Evolutionary conservation across 2,113 vertebrate species (phyloP), one percentile per base, ranked within the genome.

Genomic region (Oophaga pumilio): DNA sequence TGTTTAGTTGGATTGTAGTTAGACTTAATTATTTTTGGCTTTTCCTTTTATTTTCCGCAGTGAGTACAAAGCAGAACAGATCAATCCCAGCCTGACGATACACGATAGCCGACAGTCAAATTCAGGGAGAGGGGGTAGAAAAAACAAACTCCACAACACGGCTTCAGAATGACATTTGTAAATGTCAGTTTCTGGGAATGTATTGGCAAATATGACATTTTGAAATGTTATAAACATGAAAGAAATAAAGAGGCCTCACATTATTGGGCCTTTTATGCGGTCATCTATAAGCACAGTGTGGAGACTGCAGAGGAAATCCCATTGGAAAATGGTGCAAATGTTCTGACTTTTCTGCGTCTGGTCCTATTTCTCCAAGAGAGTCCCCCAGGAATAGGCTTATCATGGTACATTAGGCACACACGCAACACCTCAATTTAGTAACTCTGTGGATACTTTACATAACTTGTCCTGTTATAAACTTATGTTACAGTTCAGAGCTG

Each of bases 181-280:
- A 74, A 74, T 74, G 71, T 74, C 71, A 74, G 28, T 71, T 18
- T 71, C 68, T 14, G 0, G 26, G 28, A 33, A 33, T 71, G 1
- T 74, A 50, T 74, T 50, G 33, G 71, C 71, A 43, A 49, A 74
- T 74, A 50, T 50, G 71, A 74, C 71, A 74, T 74, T 74, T 74
- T 6, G 11, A 74, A 74, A 74, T 74, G 71, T 74, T 43, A 74
- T 22, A 11, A 74, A 13, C 33, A 22, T 33, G 68, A 71, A 33
- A 18, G 68, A 71, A 33, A 17, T 28, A 71, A 71, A 26, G 11
- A 12, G 24, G 33, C 33, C 13, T n/a, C 9, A 10, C 26, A 71
- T 71, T 71, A 15, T 33, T 71, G 15, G 26, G 5, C 66, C 12
- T 69, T 26, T 69, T 69, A 24, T 69, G 66, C 24, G 24, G 66